A percentile compares a stretch with the other conserved stretches of the same genome.
Conservation (phyloP, 2,113 vertebrate species). For the Cercocebus atys region DNA sequence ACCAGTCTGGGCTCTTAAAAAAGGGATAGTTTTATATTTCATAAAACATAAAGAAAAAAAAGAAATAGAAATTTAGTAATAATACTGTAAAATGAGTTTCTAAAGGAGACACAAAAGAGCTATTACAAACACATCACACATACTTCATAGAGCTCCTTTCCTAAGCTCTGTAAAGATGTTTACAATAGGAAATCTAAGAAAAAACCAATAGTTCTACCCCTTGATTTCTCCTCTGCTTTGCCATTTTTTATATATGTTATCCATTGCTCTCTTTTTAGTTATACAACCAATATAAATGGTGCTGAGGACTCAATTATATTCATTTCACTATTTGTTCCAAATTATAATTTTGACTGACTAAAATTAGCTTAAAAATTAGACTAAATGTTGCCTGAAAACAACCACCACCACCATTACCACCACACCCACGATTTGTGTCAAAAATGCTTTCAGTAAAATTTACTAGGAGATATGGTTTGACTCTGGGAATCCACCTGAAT, state of each 20-base stretch:
- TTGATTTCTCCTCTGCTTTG: background rate
- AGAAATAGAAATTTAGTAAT: background rate
- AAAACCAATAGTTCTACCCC: background rate
- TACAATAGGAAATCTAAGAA: background rate
- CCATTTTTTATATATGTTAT: background rate
- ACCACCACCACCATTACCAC: background rate
- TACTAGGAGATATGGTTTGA: background rate
- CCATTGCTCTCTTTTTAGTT: background rate
- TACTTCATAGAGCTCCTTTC: background rate
- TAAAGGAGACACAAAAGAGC: background rate
- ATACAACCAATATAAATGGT: background rate
- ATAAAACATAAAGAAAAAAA: background rate
- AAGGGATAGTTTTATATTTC: background rate
- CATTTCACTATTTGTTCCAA: background rate
- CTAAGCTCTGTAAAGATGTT: background rate
- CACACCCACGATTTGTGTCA: background rate
- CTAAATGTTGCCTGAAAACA: background rate
- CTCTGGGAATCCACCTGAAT: too few species aligned
- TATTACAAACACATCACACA: background rate
- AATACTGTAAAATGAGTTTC: background rate
- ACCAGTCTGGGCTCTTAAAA: background rate
- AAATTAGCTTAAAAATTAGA: background rate
- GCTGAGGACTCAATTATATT: background rate
- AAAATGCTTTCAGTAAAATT: constrained; percentile 55
- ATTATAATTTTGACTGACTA: background rate